Evolutionary conservation across 1,140 invertebrate species (phyloP).

Genomic region (Oncopodura yosiiana): DNA sequence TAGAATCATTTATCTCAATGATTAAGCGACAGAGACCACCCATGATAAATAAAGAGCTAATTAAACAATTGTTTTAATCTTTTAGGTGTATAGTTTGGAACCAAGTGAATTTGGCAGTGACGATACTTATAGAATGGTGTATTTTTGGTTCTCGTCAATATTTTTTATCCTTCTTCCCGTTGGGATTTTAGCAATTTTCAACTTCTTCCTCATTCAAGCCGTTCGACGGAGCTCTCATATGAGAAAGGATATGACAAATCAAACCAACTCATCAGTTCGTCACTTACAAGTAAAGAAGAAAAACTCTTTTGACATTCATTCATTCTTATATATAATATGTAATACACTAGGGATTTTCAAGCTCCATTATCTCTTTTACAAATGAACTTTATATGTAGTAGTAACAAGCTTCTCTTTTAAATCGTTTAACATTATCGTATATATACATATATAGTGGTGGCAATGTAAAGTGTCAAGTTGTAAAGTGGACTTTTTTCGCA

Average conservation of each 20-base stretch:
- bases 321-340: no score
- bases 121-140: conserved; percentile 50
- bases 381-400: no score
- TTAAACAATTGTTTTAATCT: conserved; percentile 1
- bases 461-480: no score
- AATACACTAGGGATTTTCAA: neutral
- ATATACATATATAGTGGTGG: no score
- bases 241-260: neutral
- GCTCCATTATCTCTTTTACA: no score
- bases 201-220: conserved; percentile 56
- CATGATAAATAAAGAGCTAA: conserved; percentile 23
- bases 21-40: no score
- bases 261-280: neutral
- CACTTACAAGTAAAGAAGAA: no score
- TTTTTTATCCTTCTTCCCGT: conserved; percentile 58
- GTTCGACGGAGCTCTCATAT: conserved; percentile 49
- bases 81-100: conserved; percentile 18
- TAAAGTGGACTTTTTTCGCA: no score
- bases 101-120: conserved; percentile 43
- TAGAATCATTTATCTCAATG: neutral
- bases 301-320: no score
- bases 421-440: no score
- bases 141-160: conserved; percentile 56
- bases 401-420: no score
- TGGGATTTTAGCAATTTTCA: conserved; percentile 57